phyloP scores from a whole-genome alignment of 1,140 invertebrate genomes.

The Ruditapes philippinarum region DNA sequence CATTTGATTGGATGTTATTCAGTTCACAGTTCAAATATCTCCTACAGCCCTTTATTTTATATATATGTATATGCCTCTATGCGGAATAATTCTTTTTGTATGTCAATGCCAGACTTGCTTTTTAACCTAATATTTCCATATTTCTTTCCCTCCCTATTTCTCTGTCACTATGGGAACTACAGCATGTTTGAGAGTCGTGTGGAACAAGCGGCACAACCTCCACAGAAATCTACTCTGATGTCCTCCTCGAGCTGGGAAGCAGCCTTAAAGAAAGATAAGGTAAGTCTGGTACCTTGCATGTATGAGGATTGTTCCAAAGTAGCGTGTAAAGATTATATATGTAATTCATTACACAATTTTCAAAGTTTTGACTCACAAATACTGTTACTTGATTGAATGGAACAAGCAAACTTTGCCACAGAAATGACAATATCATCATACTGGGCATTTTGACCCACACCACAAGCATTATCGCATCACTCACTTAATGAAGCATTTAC shows the following conservation, averaged over 20 bases:
- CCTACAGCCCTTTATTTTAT: not conserved
- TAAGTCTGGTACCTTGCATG: slow-evolving; percentile 45
- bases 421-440: too few species aligned
- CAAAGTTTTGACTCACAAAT: too few species aligned
- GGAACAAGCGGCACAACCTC: slow-evolving; percentile 53
- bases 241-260: slow-evolving; percentile 55
- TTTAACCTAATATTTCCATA: slow-evolving; percentile 32
- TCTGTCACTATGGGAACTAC: slow-evolving; percentile 57
- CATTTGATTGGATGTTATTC: too few species aligned
- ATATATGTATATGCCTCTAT: slow-evolving; percentile 16
- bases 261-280: slow-evolving; percentile 72
- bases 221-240: slow-evolving; percentile 10
- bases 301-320: too few species aligned
- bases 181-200: slow-evolving; percentile 80
- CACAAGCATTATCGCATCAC: too few species aligned
- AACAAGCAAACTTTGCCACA: too few species aligned
- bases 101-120: slow-evolving; percentile 32
- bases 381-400: too few species aligned
- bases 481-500: too few species aligned
- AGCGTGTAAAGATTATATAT: too few species aligned
- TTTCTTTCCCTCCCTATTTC: slow-evolving; percentile 31
- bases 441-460: too few species aligned
- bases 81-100: not conserved
- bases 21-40: slow-evolving; percentile 14
- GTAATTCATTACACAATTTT: too few species aligned